A percentile compares a stretch with the other conserved stretches of the same genome.
Conservation (phyloP, 2,113 vertebrate species). For the Aepyceros melampus region DNA sequence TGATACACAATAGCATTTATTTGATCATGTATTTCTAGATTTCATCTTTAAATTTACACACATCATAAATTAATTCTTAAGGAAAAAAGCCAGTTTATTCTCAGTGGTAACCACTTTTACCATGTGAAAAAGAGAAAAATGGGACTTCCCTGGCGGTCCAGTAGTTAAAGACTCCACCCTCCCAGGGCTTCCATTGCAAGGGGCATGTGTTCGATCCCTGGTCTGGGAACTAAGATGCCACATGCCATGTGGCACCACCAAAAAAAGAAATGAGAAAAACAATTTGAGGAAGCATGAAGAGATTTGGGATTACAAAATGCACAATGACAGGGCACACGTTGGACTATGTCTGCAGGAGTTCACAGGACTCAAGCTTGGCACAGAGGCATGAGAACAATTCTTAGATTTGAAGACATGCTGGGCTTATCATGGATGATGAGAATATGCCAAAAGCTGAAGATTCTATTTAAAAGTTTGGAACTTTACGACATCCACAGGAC, state of each 20-base stretch:
- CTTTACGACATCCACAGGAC: background rate
- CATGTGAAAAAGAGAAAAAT: background rate
- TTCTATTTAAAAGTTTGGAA: background rate
- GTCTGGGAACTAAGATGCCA: background rate
- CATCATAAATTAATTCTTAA: background rate
- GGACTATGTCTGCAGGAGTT: background rate
- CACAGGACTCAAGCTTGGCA: background rate
- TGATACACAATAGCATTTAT: background rate
- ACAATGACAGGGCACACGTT: background rate
- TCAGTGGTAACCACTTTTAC: background rate
- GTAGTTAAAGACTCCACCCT: background rate
- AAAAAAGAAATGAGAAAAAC: background rate
- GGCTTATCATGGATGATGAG: background rate
- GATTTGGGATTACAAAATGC: background rate
- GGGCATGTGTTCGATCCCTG: background rate
- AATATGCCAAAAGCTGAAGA: background rate
- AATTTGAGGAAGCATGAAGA: background rate
- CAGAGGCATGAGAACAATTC: background rate
- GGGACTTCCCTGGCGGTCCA: background rate
- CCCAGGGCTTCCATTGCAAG: background rate
- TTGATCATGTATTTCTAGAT: background rate
- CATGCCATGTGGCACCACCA: background rate
- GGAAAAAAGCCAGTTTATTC: background rate
- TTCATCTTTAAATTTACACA: background rate
- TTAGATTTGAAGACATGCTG: background rate